Evolutionary conservation across 2,113 vertebrate genomes (phyloP), one percentile per base, ranked within the genome.

Genomic region (Myrmecophaga tridactyla): DNA sequence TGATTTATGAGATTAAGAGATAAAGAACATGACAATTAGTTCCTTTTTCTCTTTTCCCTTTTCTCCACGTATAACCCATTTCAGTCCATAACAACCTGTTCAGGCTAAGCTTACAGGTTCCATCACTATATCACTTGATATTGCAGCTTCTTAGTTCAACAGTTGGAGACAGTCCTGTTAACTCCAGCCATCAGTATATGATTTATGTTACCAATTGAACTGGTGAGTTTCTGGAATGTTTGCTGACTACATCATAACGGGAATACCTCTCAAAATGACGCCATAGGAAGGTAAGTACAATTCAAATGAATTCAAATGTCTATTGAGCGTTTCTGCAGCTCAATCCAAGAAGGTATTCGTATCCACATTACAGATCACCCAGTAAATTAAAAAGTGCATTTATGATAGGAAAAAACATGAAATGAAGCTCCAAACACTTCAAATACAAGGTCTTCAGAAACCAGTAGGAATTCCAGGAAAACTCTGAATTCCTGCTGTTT

Each of bases 351-450:
- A 84, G n/a, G n/a, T n/a, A n/a, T n/a, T n/a, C 43, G 27, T 51
- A 86, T 89, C 7, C 34, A 84, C 4, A 36, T 2, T 76, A 25
- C 21, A 58, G 4, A 36, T 43, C 18, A 58, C n/a, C 13, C 27
- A 81, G 76, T n/a, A 60, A 95, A 82, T 87, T 39, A 88, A 95
- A 48, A 83, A 56, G 43, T 58, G 21, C 48, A 81, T 92, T 63
- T 83, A 48, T 75, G 48, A 20, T 70, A 80, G 6, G 0, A 90
- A n/a, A 75, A 78, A 83, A 72, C 6, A 73, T 34, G 27, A 81
- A 69, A 86, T 51, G 82, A 88, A 77, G 18, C 83, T 91, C n/a
- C n/a, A 91, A 90, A 41, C 23, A 62, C 48, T 84, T 85, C 7
- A 92, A 86, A 83, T 29, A 88, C 69, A 93, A 34, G 17, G 4